Conservation (phyloP, 2,888 invertebrate species). For the Dastarcus helophoroides region DNA sequence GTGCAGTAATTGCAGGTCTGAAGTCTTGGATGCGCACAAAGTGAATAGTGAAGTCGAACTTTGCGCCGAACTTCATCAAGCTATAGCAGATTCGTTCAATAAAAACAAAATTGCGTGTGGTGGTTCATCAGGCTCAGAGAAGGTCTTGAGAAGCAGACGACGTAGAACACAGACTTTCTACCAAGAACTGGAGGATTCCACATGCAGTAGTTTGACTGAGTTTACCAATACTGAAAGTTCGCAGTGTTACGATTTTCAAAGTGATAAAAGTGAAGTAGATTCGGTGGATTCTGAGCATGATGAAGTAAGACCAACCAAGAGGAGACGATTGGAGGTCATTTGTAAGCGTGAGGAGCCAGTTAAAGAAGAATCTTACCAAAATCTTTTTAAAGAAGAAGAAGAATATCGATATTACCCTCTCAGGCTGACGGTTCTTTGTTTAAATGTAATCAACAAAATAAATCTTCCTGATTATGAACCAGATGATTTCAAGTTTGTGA, state of each 20-base stretch:
- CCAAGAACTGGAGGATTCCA: slow-evolving; percentile 27
- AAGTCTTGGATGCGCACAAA: slow-evolving; percentile 20
- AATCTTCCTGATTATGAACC: slow-evolving; percentile 27
- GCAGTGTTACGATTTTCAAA: slow-evolving; percentile 20
- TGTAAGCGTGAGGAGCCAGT: slow-evolving; percentile 7
- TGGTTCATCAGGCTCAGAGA: slow-evolving; percentile 14
- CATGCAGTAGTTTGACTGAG: slow-evolving; percentile 29
- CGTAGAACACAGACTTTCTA: slow-evolving; percentile 27
- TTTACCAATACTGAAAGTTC: slow-evolving; percentile 26
- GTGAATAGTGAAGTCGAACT: slow-evolving; percentile 28
- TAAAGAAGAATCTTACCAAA: slow-evolving; percentile 9
- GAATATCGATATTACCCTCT: slow-evolving; percentile 26
- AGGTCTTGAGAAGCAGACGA: slow-evolving; percentile 16
- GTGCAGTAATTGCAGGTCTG: slow-evolving; percentile 24
- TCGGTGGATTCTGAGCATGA: slow-evolving; percentile 7
- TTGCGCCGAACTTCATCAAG: slow-evolving; percentile 25
- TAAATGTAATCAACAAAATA: slow-evolving; percentile 29
- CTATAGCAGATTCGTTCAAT: slow-evolving; percentile 25
- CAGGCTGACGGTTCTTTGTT: slow-evolving; percentile 24
- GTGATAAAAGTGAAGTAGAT: slow-evolving; percentile 23
- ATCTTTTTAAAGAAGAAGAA: slow-evolving; percentile 8
- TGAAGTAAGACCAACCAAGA: slow-evolving; percentile 9
- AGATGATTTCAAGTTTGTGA: slow-evolving; percentile 16
- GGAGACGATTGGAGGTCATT: slow-evolving; percentile 8
- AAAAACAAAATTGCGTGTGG: slow-evolving; percentile 22